phyloP scores from a whole-genome alignment of 2,113 vertebrate species.

The Nothobranchius furzeri region DNA sequence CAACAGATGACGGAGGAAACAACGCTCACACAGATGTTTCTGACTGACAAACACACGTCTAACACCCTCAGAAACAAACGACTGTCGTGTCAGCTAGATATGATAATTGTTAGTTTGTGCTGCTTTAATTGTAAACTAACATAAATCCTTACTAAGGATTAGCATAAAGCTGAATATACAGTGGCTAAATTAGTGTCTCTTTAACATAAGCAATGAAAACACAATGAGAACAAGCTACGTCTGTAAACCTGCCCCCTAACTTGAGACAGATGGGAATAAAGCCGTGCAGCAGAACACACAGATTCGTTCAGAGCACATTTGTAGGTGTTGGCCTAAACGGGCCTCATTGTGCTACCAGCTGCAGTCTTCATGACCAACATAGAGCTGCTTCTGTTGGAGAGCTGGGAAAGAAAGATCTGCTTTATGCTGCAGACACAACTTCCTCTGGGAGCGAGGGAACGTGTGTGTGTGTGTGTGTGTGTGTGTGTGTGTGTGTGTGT shows the following conservation, averaged over 20 bases:
- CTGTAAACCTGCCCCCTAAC: not conserved
- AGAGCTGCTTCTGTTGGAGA: slow-evolving; percentile 70
- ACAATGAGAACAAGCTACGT: not conserved
- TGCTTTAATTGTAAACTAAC: slow-evolving; percentile 2
- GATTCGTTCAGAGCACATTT: slow-evolving; percentile 53
- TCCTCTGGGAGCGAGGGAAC: slow-evolving; percentile 57
- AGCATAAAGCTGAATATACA: not conserved
- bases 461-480: slow-evolving; percentile 5
- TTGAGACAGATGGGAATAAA: slow-evolving; percentile 41
- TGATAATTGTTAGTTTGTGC: not conserved
- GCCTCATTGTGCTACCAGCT: slow-evolving; percentile 71
- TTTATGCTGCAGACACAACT: slow-evolving; percentile 62
- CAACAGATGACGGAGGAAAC: slow-evolving; percentile 54
- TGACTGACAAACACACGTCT: not conserved
- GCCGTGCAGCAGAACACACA: slow-evolving; percentile 17
- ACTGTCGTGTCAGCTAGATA: not conserved
- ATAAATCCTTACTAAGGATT: not conserved
- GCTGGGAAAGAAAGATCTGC: slow-evolving; percentile 63
- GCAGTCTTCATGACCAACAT: slow-evolving; percentile 51
- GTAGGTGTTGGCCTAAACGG: slow-evolving; percentile 72
- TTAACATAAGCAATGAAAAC: not conserved
- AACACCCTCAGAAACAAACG: not conserved
- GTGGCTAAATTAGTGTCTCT: not conserved
- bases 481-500: slow-evolving; percentile 3
- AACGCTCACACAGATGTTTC: slow-evolving; percentile 33